Base-by-base conservation (phyloP, 2,888 invertebrate species). In the Amphipoea oculea region DNA sequence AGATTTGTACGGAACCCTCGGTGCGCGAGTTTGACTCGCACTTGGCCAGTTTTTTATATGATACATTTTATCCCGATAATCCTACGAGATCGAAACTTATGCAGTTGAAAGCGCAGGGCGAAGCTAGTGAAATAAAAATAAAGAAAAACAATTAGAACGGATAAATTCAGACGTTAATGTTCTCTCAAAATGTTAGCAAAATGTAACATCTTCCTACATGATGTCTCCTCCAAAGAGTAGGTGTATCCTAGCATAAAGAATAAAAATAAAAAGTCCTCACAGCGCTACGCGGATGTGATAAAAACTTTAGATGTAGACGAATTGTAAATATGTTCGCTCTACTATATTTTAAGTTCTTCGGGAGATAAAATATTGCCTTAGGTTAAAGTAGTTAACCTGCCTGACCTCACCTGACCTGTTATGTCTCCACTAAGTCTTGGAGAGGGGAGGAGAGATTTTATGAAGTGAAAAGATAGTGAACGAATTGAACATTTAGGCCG, bases 311-410 rank as follows among this genome's bases (percentile, higher is more conserved):
- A 81, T 78, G 86, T 85, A 79, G 76, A 85, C 75, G 67, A 82
- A 86, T 84, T 87, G 82, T 79, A 79, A 85, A 89, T 87, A 87
- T 81, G 82, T 79, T 83, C 72, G 67, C 73, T 72, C 71, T 77
- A 70, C 63, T 73, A 54, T 70, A 74, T 81, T 79, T 73, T 75
- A 65, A 65, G 68, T 83, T 69, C 68, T 68, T 51, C 23, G 6
- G 57, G 29, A 62, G 45, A 54, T 62, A 40, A 81, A 48, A 63
- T 68, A 63, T 68, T 62, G 51, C 54, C 20, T 72, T 17, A 51
- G 62, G 76, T 48, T 45, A 45, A 20, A 20, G 20, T 42, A 48
- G 60, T 82, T 60, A 66, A 14, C 23, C 65, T 69, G 11, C 17
- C 29, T 82, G 60, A 71, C 42, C 66, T 40, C 29, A 82, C 29